Percentiles rank a stretch among this genome's conserved stretches.
Evolutionary conservation across 2,113 vertebrate species (phyloP).

Genomic region (Antechinus stuartii): DNA sequence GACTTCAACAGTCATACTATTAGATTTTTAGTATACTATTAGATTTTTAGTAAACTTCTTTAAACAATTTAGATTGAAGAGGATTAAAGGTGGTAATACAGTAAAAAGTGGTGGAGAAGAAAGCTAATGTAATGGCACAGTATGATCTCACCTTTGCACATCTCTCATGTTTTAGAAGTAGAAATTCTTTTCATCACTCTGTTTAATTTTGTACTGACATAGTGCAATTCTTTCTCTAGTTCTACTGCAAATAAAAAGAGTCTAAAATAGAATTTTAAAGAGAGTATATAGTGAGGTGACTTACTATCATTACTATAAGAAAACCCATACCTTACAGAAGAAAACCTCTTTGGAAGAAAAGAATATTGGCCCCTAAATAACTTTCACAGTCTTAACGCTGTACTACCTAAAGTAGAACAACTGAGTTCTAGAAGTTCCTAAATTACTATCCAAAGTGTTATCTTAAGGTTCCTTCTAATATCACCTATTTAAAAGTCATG

Average conservation of each 20-base stretch:
- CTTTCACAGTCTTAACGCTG: background rate
- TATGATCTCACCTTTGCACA: slow-evolving; percentile 57
- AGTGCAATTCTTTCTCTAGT: slow-evolving; percentile 67
- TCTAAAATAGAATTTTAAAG: slow-evolving; percentile 66
- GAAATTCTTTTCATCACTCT: slow-evolving; percentile 56
- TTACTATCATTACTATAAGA: slow-evolving; percentile 6
- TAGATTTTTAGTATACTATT: background rate
- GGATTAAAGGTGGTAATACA: background rate
- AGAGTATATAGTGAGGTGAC: slow-evolving; percentile 25
- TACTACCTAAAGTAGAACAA: background rate
- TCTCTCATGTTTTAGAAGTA: slow-evolving; percentile 41
- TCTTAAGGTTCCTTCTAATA: too few relatives aligned
- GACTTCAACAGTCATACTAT: background rate
- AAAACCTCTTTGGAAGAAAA: slow-evolving; percentile 14
- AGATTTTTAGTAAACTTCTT: background rate
- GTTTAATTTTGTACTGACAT: slow-evolving; percentile 56
- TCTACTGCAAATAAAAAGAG: slow-evolving; percentile 66
- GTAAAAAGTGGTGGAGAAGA: background rate
- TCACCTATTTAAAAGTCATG: background rate
- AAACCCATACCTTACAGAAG: background rate
- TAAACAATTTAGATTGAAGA: background rate
- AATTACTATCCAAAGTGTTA: too few relatives aligned
- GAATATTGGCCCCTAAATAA: background rate
- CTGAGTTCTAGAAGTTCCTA: background rate
- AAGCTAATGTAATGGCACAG: background rate